phyloP scores from a whole-genome alignment of 2,113 vertebrate species.

The Chlamydotis undulata region DNA sequence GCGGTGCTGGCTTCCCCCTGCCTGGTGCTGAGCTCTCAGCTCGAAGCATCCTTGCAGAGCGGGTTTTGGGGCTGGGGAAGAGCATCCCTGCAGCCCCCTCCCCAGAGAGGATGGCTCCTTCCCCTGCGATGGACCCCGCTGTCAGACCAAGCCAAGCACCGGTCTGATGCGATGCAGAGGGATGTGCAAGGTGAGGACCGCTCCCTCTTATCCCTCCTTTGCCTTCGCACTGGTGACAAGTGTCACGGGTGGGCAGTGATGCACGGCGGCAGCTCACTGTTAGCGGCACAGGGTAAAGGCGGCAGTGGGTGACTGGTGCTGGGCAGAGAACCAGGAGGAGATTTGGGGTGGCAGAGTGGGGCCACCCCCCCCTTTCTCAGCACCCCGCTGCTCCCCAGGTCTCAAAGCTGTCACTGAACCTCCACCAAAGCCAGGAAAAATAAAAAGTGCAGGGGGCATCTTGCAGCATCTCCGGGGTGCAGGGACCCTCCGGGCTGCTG shows the following conservation, averaged over 20 bases:
- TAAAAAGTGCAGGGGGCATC: neutral
- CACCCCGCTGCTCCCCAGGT: neutral
- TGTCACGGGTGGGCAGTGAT: neutral
- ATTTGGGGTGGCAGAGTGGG: neutral
- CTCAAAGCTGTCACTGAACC: neutral
- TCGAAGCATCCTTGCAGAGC: neutral
- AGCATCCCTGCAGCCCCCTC: neutral
- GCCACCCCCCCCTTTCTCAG: neutral
- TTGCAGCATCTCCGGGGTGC: neutral
- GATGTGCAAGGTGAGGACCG: accelerated
- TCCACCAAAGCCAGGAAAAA: neutral
- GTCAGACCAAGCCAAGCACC: neutral
- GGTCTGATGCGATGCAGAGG: neutral
- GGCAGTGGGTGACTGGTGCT: neutral
- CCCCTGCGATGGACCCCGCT: accelerated
- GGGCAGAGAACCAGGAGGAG: neutral
- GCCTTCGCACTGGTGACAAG: neutral
- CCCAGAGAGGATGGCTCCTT: neutral
- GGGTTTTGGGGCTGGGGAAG: neutral
- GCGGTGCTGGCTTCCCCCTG: accelerated
- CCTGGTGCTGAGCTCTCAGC: neutral
- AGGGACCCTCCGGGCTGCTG: neutral
- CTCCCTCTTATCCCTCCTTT: neutral
- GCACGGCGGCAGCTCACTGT: neutral
- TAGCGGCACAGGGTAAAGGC: neutral